phyloP scores from a whole-genome alignment of 2,113 vertebrate genomes.

The Crocuta crocuta region DNA sequence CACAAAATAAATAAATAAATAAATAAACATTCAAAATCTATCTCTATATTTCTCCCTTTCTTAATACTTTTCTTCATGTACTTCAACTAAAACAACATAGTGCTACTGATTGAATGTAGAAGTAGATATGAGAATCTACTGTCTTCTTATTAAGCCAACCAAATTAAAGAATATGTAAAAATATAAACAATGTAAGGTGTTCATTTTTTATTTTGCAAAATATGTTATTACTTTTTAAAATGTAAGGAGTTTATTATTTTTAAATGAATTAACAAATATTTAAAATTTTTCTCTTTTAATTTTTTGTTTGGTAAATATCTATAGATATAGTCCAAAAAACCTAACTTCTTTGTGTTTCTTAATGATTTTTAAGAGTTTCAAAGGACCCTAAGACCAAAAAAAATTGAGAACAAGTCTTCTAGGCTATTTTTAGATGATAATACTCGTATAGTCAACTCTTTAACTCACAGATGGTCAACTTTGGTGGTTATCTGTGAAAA shows the following conservation, averaged over 20 bases:
- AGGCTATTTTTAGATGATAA: constrained; percentile 9
- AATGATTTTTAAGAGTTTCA: constrained; percentile 21
- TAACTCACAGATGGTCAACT: not conserved
- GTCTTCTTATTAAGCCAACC: not conserved
- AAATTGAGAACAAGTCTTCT: not conserved
- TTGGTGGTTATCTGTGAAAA: constrained; percentile 35
- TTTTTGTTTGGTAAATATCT: constrained; percentile 36
- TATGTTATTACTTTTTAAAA: constrained; percentile 2
- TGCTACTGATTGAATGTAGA: not conserved
- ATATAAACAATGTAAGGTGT: not conserved
- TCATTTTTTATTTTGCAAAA: not conserved
- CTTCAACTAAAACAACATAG: not conserved
- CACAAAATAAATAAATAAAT: too few relatives aligned
- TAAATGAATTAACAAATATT: not conserved
- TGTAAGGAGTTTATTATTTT: not conserved
- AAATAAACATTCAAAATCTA: too few relatives aligned
- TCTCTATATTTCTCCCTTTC: not conserved
- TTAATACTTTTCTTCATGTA: not conserved
- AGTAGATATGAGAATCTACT: not conserved
- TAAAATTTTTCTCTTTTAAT: not conserved
- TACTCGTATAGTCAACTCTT: not conserved
- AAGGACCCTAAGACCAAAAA: not conserved
- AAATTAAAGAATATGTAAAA: constrained; percentile 40
- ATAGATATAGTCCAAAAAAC: not conserved
- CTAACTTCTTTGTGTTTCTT: not conserved